These are phyloP conservation scores for Ormia ochracea DNA, from an alignment of 2,888 invertebrate species.

Conservation along the genomic window DNA sequence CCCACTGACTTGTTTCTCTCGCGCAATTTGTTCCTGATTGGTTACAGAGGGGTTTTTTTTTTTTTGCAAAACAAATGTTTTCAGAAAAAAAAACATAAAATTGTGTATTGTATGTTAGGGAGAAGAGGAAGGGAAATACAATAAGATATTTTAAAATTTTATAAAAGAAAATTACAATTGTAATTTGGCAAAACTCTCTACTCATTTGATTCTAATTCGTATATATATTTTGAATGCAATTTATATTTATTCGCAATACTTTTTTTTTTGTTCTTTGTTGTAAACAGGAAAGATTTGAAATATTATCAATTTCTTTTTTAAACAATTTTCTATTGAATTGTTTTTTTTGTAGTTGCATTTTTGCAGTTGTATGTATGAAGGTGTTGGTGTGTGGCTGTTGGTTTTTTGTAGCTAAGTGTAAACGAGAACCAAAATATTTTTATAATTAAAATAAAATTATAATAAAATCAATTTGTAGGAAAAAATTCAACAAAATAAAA, in stretches of 20 bases:
- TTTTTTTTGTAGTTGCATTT: not conserved
- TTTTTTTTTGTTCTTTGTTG: not conserved
- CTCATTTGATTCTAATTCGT: not conserved
- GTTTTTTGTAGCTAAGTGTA: no score
- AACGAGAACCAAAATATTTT: constrained; percentile 1
- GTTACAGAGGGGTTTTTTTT: not conserved
- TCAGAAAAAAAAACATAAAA: not conserved
- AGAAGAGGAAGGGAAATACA: constrained; percentile 18
- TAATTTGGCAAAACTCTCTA: constrained; percentile 14
- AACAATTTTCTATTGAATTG: not conserved
- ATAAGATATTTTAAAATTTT: constrained; percentile 9
- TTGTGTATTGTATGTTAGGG: not conserved
- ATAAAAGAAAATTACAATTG: not conserved
- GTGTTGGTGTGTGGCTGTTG: constrained; percentile 3
- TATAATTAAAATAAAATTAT: constrained; percentile 9
- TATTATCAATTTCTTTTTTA: not conserved
- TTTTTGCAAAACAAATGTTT: constrained; percentile 4
- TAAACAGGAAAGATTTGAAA: not conserved
- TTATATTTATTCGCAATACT: not conserved
- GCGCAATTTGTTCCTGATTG: constrained; percentile 82
- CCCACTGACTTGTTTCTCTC: constrained; percentile 86
- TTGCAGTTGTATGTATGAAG: not conserved
- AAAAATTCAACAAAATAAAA: constrained; percentile 21
- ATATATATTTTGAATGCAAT: not conserved
- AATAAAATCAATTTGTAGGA: not conserved